Percentiles rank a stretch among this genome's conserved stretches.
These are phyloP conservation scores for Drosophila demipolita DNA, from an alignment of 2,888 invertebrate species.

Conservation along the genomic window DNA sequence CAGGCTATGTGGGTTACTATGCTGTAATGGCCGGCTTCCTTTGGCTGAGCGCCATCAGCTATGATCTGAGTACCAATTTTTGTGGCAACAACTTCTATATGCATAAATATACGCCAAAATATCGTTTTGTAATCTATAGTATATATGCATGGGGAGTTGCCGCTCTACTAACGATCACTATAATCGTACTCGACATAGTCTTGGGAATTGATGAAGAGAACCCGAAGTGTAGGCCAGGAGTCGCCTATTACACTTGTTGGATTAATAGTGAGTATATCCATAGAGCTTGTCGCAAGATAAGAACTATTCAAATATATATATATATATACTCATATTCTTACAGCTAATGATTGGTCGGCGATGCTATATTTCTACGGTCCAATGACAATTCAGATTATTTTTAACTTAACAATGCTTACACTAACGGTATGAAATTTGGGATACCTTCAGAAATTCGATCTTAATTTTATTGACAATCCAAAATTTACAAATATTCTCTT, in stretches of 20 bases:
- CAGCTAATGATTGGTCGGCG: constrained; percentile 75
- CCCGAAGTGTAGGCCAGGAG: constrained; percentile 84
- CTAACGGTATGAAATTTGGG: constrained; percentile 58
- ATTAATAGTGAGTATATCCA: constrained; percentile 85
- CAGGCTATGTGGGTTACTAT: constrained; percentile 86
- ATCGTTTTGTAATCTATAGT: constrained; percentile 73
- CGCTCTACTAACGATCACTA: constrained; percentile 56
- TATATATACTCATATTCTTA: background rate
- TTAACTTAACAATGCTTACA: constrained; percentile 78
- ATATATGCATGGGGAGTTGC: constrained; percentile 82
- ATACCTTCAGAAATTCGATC: background rate
- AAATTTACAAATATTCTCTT: background rate
- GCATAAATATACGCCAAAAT: constrained; percentile 46
- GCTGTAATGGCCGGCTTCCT: constrained; percentile 92
- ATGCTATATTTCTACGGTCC: constrained; percentile 81
- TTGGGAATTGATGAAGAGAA: constrained; percentile 21
- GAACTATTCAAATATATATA: background rate
- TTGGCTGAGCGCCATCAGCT: constrained; percentile 94
- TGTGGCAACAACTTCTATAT: constrained; percentile 54
- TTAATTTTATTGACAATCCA: background rate
- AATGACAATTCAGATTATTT: constrained; percentile 74
- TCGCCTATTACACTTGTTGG: constrained; percentile 87
- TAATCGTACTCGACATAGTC: constrained; percentile 74
- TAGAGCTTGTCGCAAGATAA: background rate
- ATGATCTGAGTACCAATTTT: constrained; percentile 88